Base-by-base conservation (phyloP, 2,888 invertebrate genomes). In the Drosophila neonasuta region DNA sequence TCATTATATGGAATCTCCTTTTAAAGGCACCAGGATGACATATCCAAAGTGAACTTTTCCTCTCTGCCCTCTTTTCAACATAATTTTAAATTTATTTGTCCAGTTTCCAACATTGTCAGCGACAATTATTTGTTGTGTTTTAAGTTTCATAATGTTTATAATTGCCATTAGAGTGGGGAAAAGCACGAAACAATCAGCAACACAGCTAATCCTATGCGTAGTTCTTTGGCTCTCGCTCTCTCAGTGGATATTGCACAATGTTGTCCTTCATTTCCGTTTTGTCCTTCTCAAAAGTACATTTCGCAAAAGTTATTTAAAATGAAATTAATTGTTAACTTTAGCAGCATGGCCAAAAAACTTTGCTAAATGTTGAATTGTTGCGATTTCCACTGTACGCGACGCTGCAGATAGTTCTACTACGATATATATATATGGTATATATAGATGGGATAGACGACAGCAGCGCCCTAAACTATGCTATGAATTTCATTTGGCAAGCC, bases 401-500 rank as follows among this genome's bases (percentile, higher is more conserved):
- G 45, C 58, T 15, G 42, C 39, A 50, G 51, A 29, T 7, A 34
- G 36, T 52, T 54, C 49, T 24, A 24, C 24, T 34, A 11, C 11
- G 4, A n/a, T 11, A 36, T 6, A 4, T 36, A 5, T 63, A 57
- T 68, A 46, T 58, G 65, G 79, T 60, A 57, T 68, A 48, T 24
- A 24, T 24, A 24, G 24, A 24, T 24, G 66, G 80, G 44, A 64
- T 46, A 64, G 49, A 80, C 51, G 58, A 76, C 59, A 65, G 68
- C 75, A 65, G 82, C 70, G 77, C 66, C 68, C 75, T 60, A 71
- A 80, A 75, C 71, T 83, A 86, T 77, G 86, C 84, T 77, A 86
- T 82, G 86, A 86, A 82, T 82, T 82, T 82, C 80, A 82, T 86
- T 82, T 82, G 81, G 81, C 82, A 79, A 85, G 77, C 86, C 83